Evolutionary conservation across 2,888 invertebrate genomes (phyloP), one percentile per base, ranked within the genome.

Genomic region (Agrilus biguttatus): DNA sequence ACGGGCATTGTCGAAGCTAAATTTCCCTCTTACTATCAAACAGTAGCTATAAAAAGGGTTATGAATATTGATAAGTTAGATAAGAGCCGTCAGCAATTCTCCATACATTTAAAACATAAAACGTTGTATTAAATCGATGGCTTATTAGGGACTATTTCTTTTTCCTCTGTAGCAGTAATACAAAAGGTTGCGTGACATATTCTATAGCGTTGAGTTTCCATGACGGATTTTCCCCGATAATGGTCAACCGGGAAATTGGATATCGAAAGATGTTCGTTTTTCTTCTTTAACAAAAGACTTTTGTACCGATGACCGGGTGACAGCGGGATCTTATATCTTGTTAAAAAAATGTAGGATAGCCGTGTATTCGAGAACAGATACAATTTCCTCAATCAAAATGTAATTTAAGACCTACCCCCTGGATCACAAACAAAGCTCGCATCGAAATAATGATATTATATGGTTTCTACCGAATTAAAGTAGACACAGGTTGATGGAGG

Each of bases 401-500:
- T 60, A 64, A 64, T 62, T 55, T 53, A 60, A 64, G 57, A 60
- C 55, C 48, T 51, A 39, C 44, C 45, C 39, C 17, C 40, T 35
- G 49, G 53, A 55, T 54, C 52, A 51, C 51, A 57, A 56, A 56
- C 53, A 56, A 56, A 56, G 54, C 51, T 53, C 56, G 55, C 56
- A 62, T 62, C 61, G 61, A 55, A 63, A 65, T 65, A 65, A 65
- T 64, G 63, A 64, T 62, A 60, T 55, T 55, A 51, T 61, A 60
- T 52, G 61, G 60, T 59, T 61, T 61, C 58, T 54, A 58, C 55
- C 55, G 58, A 56, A 55, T 50, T 44, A 53, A 47, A 54, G 55
- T 53, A 57, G 58, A 58, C 59, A 59, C 28, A 28, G 28, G 28
- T 28, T 28, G 28, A 28, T 28, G 28, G 8, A 28, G 28, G 28